Evolutionary conservation across 1,140 invertebrate species (phyloP).

Genomic region (Pissodes strobi): DNA sequence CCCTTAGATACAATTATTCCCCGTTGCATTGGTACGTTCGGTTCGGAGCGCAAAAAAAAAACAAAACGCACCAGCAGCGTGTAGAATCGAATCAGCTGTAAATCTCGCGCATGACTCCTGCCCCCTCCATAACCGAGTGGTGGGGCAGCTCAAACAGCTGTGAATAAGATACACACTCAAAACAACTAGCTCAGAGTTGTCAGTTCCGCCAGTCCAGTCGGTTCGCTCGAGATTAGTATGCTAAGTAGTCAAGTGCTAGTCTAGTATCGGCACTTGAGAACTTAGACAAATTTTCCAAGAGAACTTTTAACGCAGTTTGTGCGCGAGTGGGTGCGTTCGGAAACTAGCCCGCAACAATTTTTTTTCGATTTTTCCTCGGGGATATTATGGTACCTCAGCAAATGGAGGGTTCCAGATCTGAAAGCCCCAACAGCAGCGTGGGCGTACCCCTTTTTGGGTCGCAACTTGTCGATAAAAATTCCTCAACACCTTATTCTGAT

Average conservation of each 20-base stretch:
- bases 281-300: constrained; percentile 40
- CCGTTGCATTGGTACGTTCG: background rate
- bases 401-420: constrained; percentile 56
- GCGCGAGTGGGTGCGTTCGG: constrained; percentile 37
- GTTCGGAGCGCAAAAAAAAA: background rate
- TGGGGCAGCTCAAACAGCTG: constrained; percentile 49
- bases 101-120: constrained; percentile 37
- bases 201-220: constrained; percentile 44
- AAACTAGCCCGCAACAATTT: constrained; percentile 6
- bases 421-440: constrained; percentile 57
- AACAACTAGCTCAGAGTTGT: constrained; percentile 47
- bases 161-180: constrained; percentile 51
- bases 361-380: constrained; percentile 30
- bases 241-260: constrained; percentile 45
- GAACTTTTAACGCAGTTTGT: constrained; percentile 19
- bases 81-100: constrained; percentile 31
- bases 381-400: constrained; percentile 65
- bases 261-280: constrained; percentile 41
- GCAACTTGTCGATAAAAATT: constrained; percentile 84
- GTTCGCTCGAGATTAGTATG: constrained; percentile 37
- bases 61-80: background rate
- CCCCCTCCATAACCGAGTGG: constrained; percentile 27
- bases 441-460: constrained; percentile 76
- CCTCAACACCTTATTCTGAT: constrained; percentile 92
- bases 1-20: background rate